phyloP scores from a whole-genome alignment of 2,113 vertebrate genomes.

The Willisornis vidua region DNA sequence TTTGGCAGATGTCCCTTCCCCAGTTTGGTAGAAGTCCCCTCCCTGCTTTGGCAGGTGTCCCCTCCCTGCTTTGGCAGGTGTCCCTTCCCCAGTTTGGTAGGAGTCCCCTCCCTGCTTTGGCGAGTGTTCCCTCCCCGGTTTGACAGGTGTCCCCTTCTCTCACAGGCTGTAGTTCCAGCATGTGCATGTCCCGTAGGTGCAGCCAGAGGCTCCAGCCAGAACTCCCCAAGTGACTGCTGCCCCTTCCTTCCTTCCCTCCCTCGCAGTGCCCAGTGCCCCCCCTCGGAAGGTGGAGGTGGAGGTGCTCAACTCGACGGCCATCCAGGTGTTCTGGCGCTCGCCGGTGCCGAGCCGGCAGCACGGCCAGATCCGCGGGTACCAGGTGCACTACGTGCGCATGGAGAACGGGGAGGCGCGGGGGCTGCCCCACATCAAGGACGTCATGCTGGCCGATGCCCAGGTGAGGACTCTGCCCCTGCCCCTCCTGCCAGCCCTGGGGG shows the following conservation, averaged over 20 bases:
- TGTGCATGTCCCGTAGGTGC: fast-evolving
- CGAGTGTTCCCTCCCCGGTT: not conserved
- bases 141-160: not conserved
- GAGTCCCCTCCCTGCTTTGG: not conserved
- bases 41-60: not conserved
- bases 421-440: constrained; percentile 92
- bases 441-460: constrained; percentile 98
- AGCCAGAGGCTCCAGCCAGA: not conserved
- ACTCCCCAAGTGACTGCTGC: not conserved
- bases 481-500: not conserved
- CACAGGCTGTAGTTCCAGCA: not conserved
- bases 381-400: constrained; percentile 95
- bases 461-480: constrained; percentile 55
- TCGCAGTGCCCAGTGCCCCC: constrained; percentile 92
- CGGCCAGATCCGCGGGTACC: constrained; percentile 97
- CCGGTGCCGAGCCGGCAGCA: constrained; percentile 89
- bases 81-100: not conserved
- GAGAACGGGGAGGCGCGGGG: constrained; percentile 94
- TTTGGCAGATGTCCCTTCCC: not conserved
- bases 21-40: not conserved
- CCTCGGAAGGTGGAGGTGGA: constrained; percentile 95
- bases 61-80: not conserved
- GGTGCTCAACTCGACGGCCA: constrained; percentile 92
- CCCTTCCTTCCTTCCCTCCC: not conserved
- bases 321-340: constrained; percentile 96